Evolutionary conservation across 2,888 invertebrate genomes (phyloP).

Genomic region (Rotaria socialis): DNA sequence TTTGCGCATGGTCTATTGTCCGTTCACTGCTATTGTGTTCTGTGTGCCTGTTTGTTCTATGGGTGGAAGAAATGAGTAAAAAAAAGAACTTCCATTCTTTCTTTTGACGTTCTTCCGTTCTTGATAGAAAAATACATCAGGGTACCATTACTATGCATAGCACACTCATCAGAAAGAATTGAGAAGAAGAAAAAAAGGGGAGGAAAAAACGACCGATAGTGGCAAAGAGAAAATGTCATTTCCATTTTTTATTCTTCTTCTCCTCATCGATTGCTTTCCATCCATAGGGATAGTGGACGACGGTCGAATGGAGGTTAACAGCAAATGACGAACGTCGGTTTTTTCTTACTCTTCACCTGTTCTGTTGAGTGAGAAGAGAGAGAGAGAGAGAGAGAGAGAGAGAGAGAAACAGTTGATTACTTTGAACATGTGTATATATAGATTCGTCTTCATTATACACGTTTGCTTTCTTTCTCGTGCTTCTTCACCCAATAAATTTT

Average conservation of each 20-base stretch:
- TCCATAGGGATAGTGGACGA: neutral
- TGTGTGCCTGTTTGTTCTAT: neutral
- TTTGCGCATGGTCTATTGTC: too few species aligned
- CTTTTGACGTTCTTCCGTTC: conserved; percentile 2
- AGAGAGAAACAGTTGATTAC: conserved; percentile 16
- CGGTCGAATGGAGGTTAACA: neutral
- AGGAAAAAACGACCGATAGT: neutral
- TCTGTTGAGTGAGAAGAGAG: neutral
- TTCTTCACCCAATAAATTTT: neutral
- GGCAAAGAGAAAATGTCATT: conserved; percentile 10
- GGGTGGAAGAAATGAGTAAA: neutral
- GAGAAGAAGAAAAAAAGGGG: neutral
- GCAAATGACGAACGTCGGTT: neutral
- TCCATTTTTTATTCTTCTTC: neutral
- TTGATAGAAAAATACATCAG: neutral
- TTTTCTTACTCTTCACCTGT: neutral
- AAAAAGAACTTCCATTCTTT: neutral
- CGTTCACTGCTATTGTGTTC: neutral
- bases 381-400: neutral
- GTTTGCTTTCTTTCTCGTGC: neutral
- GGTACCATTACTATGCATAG: neutral
- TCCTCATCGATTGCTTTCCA: neutral
- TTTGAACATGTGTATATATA: neutral
- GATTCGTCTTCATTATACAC: neutral
- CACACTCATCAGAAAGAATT: conserved; percentile 3